Evolutionary conservation across 2,797 vertebrate genomes (phyloP).

Genomic region (Coccyzus lansbergi): DNA sequence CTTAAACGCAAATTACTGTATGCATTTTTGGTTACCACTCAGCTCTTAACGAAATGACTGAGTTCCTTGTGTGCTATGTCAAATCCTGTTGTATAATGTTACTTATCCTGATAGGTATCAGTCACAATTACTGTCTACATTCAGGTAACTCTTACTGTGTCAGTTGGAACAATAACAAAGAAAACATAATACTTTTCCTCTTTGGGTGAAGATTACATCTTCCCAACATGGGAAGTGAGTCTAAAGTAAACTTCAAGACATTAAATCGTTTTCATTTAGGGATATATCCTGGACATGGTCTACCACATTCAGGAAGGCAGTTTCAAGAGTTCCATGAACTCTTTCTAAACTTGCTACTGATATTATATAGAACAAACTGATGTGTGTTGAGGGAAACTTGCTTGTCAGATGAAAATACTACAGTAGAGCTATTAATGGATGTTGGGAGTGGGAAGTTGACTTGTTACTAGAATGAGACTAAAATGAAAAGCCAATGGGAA

Average conservation of each 20-base stretch:
- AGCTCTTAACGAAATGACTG: slow-evolving; percentile 4
- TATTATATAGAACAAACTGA: not conserved
- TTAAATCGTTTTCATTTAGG: not conserved
- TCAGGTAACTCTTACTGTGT: slow-evolving; percentile 45
- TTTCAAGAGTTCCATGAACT: not conserved
- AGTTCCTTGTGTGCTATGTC: not conserved
- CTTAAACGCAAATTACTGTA: not conserved
- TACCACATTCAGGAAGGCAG: not conserved
- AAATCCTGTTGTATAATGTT: slow-evolving; percentile 40
- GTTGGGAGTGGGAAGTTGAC: not conserved
- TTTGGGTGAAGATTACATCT: slow-evolving; percentile 46
- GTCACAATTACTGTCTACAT: slow-evolving; percentile 49
- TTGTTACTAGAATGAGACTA: not conserved
- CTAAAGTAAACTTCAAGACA: slow-evolving; percentile 7
- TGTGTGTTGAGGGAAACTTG: not conserved
- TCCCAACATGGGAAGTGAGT: slow-evolving; percentile 17
- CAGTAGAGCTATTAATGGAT: not conserved
- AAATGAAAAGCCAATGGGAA: not conserved
- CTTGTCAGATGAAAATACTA: not conserved
- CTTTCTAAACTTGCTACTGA: not conserved
- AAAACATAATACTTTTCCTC: slow-evolving; percentile 54
- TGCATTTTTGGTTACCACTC: slow-evolving; percentile 35
- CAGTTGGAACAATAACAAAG: slow-evolving; percentile 65
- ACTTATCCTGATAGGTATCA: slow-evolving; percentile 36
- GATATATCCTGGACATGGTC: not conserved